Evolutionary conservation across 2,113 vertebrate species (phyloP).

Genomic region (Tyrannus savana): DNA sequence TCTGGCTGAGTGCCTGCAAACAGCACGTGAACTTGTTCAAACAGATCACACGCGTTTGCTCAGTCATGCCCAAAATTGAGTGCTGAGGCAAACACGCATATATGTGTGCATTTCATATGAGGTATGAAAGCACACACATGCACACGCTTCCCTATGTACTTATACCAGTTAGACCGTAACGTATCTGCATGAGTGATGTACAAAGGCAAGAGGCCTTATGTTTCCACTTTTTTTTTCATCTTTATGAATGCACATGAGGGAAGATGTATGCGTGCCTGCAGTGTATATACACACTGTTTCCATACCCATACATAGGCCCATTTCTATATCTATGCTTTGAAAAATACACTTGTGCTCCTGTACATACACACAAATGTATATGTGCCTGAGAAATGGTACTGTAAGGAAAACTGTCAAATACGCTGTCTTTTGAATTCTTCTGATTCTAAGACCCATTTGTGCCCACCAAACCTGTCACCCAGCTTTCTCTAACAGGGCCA

Average conservation of each 20-base stretch:
- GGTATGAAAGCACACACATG: neutral
- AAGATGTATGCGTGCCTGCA: neutral
- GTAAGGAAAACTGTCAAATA: neutral
- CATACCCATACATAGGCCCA: neutral
- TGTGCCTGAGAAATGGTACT: neutral
- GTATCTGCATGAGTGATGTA: neutral
- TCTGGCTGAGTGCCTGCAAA: neutral
- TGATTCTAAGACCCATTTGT: neutral
- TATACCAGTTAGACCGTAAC: neutral
- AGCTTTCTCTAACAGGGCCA: neutral
- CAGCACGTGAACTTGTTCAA: neutral
- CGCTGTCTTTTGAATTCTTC: neutral
- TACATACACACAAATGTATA: neutral
- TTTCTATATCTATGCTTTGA: neutral
- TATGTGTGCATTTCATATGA: neutral
- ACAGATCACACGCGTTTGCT: neutral
- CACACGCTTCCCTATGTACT: neutral
- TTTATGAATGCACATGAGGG: neutral
- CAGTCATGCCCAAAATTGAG: neutral
- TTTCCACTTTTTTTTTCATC: neutral
- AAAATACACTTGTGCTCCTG: neutral
- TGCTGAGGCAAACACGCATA: neutral
- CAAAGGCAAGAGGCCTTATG: neutral
- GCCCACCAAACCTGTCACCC: neutral
- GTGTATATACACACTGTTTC: neutral